Evolutionary conservation across 2,888 invertebrate genomes (phyloP), one percentile per base, ranked within the genome.

Genomic region (Ditylenchus weischeri): DNA sequence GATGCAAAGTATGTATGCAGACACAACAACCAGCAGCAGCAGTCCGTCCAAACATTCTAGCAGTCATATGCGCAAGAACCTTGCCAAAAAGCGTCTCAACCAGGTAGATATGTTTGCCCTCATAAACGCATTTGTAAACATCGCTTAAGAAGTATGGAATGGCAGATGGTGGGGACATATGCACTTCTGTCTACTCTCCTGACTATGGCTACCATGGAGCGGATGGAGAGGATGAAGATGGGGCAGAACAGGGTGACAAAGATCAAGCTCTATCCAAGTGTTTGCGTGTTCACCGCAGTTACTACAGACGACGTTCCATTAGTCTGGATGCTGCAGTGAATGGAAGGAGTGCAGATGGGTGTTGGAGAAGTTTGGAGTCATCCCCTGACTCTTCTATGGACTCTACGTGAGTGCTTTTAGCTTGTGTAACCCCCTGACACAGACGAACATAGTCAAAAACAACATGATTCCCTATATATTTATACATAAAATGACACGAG

Each of bases 241-340:
- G 15, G 43, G 43, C 11, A 43, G 43, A 43, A 3, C 43, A 43
- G 15, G 43, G 43, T 21, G 15, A 11, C 23, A 19, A 36, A 21
- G 23, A 43, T 13, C 19, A 59, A 23, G 59, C 35, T 38, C 36
- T 59, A 43, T 2, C 59, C 38, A 35, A 43, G 15, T 59, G 59
- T 35, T 35, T 59, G 23, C 35, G 43, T 35, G 19, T 59, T 19
- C 59, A 59, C 35, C 59, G n/a, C 38, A 59, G 59, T 38, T 59
- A 11, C 35, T 59, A 38, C 36, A 23, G 59, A 21, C 59, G 59
- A 13, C 59, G 59, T 13, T 19, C 23, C 15, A 59, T 35, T 54
- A 54, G 54, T 29, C 10, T 54, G n/a, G 54, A 54, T 54, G 54
- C 54, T 6, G 54, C 54, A 23, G 54, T 54, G 29, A 11, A 54